A percentile compares a stretch with the other conserved stretches of the same genome.
Conservation (phyloP, 2,888 invertebrate species). For the Byasa hedistus region DNA sequence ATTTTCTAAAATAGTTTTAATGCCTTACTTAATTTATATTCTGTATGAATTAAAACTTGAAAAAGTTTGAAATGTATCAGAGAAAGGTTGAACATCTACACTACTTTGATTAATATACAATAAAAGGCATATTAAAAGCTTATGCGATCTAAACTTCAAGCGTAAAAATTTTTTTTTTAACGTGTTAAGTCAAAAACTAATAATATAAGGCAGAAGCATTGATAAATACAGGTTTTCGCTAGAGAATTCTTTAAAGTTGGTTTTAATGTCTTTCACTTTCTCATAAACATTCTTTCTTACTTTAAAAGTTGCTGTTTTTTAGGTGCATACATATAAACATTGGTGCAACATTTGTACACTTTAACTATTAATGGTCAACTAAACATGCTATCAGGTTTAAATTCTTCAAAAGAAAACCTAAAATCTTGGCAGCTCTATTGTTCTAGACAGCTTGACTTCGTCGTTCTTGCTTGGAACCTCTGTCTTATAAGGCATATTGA, state of each 20-base stretch:
- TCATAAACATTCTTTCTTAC: background rate
- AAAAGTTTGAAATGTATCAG: too few species aligned
- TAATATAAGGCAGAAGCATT: constrained; percentile 15
- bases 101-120: background rate
- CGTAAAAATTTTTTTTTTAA: constrained; percentile 17
- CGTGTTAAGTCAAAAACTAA: constrained; percentile 19
- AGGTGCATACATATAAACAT: background rate
- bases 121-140: constrained; percentile 17
- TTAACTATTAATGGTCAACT: background rate
- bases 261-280: background rate
- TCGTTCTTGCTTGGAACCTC: too few species aligned
- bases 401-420: too few species aligned
- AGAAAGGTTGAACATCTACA: background rate
- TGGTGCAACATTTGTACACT: background rate
- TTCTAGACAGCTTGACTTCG: too few species aligned
- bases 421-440: too few species aligned
- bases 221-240: constrained; percentile 3
- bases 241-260: background rate
- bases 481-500: too few species aligned
- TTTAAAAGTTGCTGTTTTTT: background rate
- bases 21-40: too few species aligned
- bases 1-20: too few species aligned
- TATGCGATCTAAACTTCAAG: constrained; percentile 9
- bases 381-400: too few species aligned
- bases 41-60: too few species aligned